A percentile compares a stretch with the other conserved stretches of the same genome.
Evolutionary conservation across 2,113 vertebrate species (phyloP).

Genomic region (Glaucidium brasilianum): DNA sequence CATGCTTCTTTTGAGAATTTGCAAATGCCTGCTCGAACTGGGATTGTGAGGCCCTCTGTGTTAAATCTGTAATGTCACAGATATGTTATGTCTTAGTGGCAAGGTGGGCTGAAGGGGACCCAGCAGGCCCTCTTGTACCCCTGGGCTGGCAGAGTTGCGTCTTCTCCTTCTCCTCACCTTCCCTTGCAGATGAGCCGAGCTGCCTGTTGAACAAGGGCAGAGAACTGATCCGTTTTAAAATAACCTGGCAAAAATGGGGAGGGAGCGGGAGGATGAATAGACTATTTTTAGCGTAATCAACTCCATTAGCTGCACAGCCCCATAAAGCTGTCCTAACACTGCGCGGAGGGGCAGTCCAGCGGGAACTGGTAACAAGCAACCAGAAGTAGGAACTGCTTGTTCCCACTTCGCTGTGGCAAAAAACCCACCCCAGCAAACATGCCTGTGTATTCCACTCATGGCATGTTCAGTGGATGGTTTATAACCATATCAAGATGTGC

Average conservation of each 20-base stretch:
- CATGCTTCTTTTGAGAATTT: neutral
- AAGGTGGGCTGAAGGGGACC: neutral
- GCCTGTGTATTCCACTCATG: neutral
- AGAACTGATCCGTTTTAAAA: neutral
- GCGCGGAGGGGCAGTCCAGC: neutral
- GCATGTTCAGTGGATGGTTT: neutral
- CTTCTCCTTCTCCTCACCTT: neutral
- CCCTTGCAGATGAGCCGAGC: neutral
- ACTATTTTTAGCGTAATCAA: neutral
- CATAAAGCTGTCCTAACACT: neutral
- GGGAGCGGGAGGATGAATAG: neutral
- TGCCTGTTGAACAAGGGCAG: neutral
- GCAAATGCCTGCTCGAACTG: neutral
- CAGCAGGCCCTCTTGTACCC: neutral
- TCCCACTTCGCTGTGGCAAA: neutral
- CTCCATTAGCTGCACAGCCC: rapidly evolving
- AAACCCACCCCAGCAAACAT: neutral
- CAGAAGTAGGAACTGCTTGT: neutral
- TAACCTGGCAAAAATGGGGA: neutral
- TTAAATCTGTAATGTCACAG: neutral
- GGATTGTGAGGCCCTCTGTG: neutral
- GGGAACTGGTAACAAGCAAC: neutral
- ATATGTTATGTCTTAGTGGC: neutral
- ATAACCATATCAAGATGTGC: neutral
- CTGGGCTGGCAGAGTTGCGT: neutral